Conservation (phyloP, 1,140 invertebrate species). For the Schlechtendalia chinensis region DNA sequence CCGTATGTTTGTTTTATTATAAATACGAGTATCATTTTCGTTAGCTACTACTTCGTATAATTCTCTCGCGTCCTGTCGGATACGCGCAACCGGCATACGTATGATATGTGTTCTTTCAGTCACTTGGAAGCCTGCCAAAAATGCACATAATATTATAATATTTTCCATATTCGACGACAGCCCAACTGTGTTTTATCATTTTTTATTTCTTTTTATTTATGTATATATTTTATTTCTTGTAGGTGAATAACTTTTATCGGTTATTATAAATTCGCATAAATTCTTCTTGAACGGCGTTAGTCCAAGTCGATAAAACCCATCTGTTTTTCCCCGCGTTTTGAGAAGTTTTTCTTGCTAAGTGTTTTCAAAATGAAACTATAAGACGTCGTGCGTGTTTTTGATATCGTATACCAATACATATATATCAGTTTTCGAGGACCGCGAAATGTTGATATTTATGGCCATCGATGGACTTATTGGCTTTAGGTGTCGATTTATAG, state of each 20-base stretch:
- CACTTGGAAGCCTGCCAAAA: slow-evolving; percentile 25
- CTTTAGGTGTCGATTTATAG: slow-evolving; percentile 40
- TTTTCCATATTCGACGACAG: slow-evolving; percentile 29
- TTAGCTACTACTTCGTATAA: background rate
- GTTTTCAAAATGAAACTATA: slow-evolving; percentile 38
- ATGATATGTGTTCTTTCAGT: slow-evolving; percentile 2
- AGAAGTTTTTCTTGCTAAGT: slow-evolving; percentile 30
- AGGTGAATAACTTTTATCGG: slow-evolving; percentile 39
- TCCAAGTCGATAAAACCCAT: slow-evolving; percentile 45
- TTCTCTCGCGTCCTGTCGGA: slow-evolving; percentile 2
- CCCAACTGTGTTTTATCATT: background rate
- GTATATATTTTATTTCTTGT: slow-evolving; percentile 18
- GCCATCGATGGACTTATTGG: slow-evolving; percentile 30
- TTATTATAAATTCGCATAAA: slow-evolving; percentile 46
- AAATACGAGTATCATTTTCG: background rate
- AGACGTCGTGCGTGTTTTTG: background rate
- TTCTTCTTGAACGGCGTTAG: background rate
- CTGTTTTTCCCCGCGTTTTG: slow-evolving; percentile 32
- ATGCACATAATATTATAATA: slow-evolving; percentile 46
- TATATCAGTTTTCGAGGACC: slow-evolving; percentile 3
- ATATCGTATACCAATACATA: background rate
- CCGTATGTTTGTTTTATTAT: background rate
- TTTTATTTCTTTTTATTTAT: slow-evolving; percentile 12
- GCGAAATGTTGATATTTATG: slow-evolving; percentile 32
- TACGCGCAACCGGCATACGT: background rate